These are phyloP conservation scores for Megamerina dolium DNA, from an alignment of 2,888 invertebrate species.

Conservation along the genomic window DNA sequence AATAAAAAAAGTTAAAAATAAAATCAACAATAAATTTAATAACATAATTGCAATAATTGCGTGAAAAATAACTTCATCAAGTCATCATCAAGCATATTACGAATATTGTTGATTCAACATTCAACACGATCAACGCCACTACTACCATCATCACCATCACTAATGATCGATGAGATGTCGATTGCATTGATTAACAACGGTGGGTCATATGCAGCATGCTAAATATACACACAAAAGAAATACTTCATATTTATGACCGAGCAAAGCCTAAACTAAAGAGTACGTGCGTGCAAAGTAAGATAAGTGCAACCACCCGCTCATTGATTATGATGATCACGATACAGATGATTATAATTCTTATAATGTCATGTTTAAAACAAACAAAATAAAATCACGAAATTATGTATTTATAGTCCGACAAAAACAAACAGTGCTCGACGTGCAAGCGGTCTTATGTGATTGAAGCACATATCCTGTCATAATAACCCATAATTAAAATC, in stretches of 20 bases:
- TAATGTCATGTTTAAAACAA: too few species aligned
- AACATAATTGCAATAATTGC: slow-evolving; percentile 29
- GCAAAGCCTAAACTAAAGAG: too few species aligned
- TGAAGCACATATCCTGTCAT: slow-evolving; percentile 12
- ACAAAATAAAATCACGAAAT: too few species aligned
- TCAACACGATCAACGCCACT: background rate
- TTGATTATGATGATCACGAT: too few species aligned
- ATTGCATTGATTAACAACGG: background rate
- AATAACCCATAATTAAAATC: slow-evolving; percentile 24
- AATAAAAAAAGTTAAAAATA: slow-evolving; percentile 11
- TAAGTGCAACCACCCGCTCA: too few species aligned
- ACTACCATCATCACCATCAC: background rate
- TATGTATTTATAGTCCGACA: slow-evolving; percentile 16
- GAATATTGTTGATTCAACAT: slow-evolving; percentile 3
- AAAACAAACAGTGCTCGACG: slow-evolving; percentile 14
- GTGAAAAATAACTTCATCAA: slow-evolving; percentile 32
- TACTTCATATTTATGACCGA: too few species aligned
- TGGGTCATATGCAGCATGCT: too few species aligned
- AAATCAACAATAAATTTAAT: slow-evolving; percentile 19
- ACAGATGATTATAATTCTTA: too few species aligned
- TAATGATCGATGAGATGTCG: slow-evolving; percentile 8
- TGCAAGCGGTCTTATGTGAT: background rate
- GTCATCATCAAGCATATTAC: slow-evolving; percentile 6
- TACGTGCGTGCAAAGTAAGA: background rate
- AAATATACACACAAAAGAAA: too few species aligned